phyloP scores from a whole-genome alignment of 2,888 invertebrate species.

The Pyrochroa serraticornis region DNA sequence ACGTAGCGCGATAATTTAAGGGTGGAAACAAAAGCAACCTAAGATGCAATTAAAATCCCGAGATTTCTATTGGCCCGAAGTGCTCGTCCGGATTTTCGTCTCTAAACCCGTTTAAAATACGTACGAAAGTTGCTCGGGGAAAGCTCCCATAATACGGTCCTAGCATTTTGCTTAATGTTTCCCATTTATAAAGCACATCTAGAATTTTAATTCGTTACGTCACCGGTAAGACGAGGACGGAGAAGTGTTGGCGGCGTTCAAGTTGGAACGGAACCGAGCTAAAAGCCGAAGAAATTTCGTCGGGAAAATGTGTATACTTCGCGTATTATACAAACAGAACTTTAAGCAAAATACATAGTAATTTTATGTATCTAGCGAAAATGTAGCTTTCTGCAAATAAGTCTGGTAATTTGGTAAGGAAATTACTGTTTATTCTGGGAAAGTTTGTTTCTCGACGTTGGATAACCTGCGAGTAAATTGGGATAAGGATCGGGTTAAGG shows the following conservation, averaged over 20 bases:
- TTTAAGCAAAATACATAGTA: constrained; percentile 57
- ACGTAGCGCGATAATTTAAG: constrained; percentile 51
- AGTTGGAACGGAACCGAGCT: constrained; percentile 38
- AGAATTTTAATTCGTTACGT: constrained; percentile 43
- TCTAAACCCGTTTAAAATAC: constrained; percentile 44
- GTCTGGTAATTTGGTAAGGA: constrained; percentile 59
- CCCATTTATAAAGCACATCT: constrained; percentile 51
- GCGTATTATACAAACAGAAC: constrained; percentile 53
- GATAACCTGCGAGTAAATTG: constrained; percentile 46
- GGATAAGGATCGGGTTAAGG: constrained; percentile 36
- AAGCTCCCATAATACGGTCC: constrained; percentile 38
- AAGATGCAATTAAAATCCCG: constrained; percentile 60
- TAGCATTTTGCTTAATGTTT: constrained; percentile 53
- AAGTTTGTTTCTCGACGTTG: constrained; percentile 52
- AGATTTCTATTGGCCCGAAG: constrained; percentile 56
- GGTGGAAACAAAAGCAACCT: constrained; percentile 59
- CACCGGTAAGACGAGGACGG: constrained; percentile 13
- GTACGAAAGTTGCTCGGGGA: constrained; percentile 38
- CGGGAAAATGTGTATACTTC: constrained; percentile 49
- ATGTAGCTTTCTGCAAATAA: constrained; percentile 58
- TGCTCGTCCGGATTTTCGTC: constrained; percentile 37
- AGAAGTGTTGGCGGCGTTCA: constrained; percentile 1
- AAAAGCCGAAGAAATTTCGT: constrained; percentile 45
- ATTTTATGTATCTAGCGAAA: constrained; percentile 58
- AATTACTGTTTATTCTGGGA: constrained; percentile 58